Conservation (phyloP, 2,888 invertebrate species). For the Gymnoscelis rufifasciata region DNA sequence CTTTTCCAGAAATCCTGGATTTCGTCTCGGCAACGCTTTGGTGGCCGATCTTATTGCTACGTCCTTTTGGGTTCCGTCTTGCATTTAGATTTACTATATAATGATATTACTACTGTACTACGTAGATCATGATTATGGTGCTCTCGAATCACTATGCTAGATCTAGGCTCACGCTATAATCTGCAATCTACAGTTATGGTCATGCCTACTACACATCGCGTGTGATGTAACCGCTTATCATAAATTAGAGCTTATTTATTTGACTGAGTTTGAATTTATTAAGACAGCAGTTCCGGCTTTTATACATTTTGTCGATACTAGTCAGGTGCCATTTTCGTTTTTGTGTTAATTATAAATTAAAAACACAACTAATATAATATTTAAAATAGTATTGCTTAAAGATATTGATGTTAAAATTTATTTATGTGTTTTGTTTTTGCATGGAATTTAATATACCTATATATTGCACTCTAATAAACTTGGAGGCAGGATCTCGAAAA, state of each 20-base stretch:
- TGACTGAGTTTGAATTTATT: constrained; percentile 13
- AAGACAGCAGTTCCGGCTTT: too few relatives aligned
- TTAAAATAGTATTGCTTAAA: too few relatives aligned
- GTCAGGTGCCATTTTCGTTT: constrained; percentile 12
- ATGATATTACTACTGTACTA: not conserved
- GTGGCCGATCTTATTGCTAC: too few relatives aligned
- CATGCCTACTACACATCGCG: constrained; percentile 52
- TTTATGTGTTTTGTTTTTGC: not conserved
- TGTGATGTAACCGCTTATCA: constrained; percentile 39
- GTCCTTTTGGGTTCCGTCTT: too few relatives aligned
- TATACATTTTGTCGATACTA: too few relatives aligned
- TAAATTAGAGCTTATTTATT: constrained; percentile 25
- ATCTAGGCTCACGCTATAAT: constrained; percentile 6
- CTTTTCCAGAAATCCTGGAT: too few relatives aligned
- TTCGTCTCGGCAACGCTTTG: too few relatives aligned
- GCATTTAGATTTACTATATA: not conserved
- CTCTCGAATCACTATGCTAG: constrained; percentile 9
- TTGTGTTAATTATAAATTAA: too few relatives aligned
- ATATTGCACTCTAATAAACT: constrained; percentile 7
- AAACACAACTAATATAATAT: too few relatives aligned
- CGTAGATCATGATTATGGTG: not conserved
- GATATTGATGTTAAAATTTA: too few relatives aligned
- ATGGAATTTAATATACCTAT: constrained; percentile 1
- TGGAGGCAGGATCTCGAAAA: constrained; percentile 12
- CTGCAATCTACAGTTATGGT: constrained; percentile 38